Percentiles rank a stretch among this genome's conserved stretches.
Evolutionary conservation across 2,888 invertebrate species (phyloP).

Genomic region (Harmothoe impar): DNA sequence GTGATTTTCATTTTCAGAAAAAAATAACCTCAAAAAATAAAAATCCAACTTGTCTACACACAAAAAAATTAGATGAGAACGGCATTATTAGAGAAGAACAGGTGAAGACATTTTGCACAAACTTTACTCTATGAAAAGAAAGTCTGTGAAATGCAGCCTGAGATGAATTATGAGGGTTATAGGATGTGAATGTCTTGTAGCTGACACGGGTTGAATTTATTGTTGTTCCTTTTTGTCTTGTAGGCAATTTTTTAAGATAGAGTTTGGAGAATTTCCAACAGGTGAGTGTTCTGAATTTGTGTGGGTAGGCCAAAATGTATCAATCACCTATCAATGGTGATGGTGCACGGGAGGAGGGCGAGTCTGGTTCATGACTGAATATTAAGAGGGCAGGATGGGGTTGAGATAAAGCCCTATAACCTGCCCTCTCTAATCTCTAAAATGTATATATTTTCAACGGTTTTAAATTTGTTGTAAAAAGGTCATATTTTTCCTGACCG

Average conservation of each 20-base stretch:
- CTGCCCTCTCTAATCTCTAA: not conserved
- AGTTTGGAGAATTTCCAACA: not conserved
- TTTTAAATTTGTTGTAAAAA: not conserved
- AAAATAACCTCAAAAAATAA: not conserved
- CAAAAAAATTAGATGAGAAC: not conserved
- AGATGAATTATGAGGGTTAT: not conserved
- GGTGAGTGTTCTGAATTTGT: not conserved
- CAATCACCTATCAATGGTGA: not conserved
- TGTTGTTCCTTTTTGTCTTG: not conserved
- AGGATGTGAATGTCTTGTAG: conserved; percentile 52
- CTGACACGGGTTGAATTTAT: conserved; percentile 35
- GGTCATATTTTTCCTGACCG: conserved; percentile 3
- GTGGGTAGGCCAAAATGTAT: not conserved
- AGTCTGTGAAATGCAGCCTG: conserved; percentile 39
- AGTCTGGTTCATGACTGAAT: conserved; percentile 38
- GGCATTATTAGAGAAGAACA: no score
- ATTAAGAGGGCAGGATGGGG: not conserved
- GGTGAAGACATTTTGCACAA: conserved; percentile 6
- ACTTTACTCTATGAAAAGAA: conserved; percentile 18
- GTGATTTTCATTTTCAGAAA: not conserved
- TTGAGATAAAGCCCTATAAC: not conserved
- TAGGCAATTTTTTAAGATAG: not conserved
- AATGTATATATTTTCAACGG: not conserved
- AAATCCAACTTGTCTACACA: not conserved
- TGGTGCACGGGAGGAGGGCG: not conserved